Percentiles rank a stretch among this genome's conserved stretches.
These are phyloP conservation scores for Hymenopus coronatus DNA, from an alignment of 2,888 invertebrate species.

Conservation along the genomic window DNA sequence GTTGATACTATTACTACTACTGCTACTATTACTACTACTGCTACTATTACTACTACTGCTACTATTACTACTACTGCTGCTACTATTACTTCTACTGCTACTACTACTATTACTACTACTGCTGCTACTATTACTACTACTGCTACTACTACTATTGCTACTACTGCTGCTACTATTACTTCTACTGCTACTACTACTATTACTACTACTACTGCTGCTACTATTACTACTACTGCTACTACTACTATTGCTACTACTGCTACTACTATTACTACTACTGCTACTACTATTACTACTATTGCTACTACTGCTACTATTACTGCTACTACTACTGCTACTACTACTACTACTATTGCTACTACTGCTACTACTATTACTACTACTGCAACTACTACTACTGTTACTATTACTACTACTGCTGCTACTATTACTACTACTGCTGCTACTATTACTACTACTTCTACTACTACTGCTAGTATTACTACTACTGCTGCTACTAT, in stretches of 20 bases:
- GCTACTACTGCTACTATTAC: neutral
- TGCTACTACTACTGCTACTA: conserved; percentile 6
- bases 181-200: conserved; percentile 15
- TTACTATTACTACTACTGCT: neutral
- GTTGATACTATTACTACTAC: neutral
- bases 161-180: conserved; percentile 3
- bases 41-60: too few species aligned
- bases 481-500: conserved; percentile 4
- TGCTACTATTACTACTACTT: neutral
- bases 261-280: conserved; percentile 3
- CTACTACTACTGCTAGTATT: neutral
- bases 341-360: neutral
- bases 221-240: conserved; percentile 9
- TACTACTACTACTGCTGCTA: conserved; percentile 14
- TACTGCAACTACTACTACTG: neutral
- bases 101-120: neutral
- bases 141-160: neutral
- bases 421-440: neutral
- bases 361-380: conserved; percentile 10
- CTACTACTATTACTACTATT: neutral
- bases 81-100: too few species aligned
- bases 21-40: too few species aligned
- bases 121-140: neutral
- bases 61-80: too few species aligned
- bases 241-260: conserved; percentile 13